Percentiles rank a stretch among this genome's conserved stretches.
phyloP scores from a whole-genome alignment of 2,888 invertebrate species.

The Synanthedon tipuliformis region DNA sequence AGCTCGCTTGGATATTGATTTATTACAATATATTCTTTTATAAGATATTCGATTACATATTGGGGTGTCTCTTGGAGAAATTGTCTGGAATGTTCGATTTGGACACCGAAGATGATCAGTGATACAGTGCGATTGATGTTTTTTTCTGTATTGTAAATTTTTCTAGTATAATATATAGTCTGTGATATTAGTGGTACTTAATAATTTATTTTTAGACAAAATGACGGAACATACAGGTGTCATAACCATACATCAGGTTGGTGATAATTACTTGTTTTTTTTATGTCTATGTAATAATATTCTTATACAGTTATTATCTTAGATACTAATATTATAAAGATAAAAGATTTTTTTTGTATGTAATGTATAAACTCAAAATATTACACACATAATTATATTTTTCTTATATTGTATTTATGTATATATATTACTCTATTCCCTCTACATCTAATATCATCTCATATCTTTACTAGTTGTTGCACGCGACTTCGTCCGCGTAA shows the following conservation, averaged over 20 bases:
- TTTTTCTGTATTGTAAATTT: constrained; percentile 10
- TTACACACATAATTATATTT: too few relatives aligned
- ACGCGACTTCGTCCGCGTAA: too few relatives aligned
- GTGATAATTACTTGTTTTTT: constrained; percentile 9
- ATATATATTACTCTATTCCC: too few relatives aligned
- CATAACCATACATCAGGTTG: constrained; percentile 54
- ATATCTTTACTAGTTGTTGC: too few relatives aligned
- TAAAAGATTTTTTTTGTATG: too few relatives aligned
- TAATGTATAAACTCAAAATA: too few relatives aligned
- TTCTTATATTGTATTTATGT: too few relatives aligned
- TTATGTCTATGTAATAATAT: too few relatives aligned
- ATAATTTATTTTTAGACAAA: constrained; percentile 10
- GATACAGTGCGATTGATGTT: constrained; percentile 16
- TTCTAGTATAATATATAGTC: constrained; percentile 62
- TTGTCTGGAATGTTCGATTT: constrained; percentile 30
- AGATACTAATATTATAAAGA: too few relatives aligned
- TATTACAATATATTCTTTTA: constrained; percentile 50
- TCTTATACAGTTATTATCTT: too few relatives aligned
- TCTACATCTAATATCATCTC: too few relatives aligned
- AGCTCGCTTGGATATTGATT: constrained; percentile 39
- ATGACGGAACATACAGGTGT: constrained; percentile 46
- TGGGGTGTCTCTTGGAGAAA: constrained; percentile 20
- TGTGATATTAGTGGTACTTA: constrained; percentile 44
- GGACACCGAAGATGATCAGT: constrained; percentile 38
- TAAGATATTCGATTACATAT: constrained; percentile 38